Conservation (phyloP, 2,113 vertebrate genomes). For the Orycteropus afer region DNA sequence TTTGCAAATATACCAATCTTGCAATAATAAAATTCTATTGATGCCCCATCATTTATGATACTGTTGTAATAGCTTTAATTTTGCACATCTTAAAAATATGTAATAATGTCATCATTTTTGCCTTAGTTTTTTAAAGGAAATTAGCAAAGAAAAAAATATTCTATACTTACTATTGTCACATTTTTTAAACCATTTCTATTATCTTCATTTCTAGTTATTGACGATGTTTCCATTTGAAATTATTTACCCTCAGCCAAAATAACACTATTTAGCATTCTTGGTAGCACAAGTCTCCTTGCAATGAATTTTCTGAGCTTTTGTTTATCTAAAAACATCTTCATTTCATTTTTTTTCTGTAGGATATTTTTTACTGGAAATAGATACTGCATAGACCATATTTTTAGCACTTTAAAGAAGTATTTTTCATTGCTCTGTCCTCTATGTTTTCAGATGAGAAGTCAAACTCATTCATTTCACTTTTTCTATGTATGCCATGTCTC, state of each 20-base stretch:
- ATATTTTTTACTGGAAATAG: not conserved
- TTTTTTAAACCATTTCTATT: not conserved
- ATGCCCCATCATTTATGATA: not conserved
- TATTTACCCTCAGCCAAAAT: not conserved
- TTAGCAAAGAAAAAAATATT: not conserved
- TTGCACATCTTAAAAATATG: not conserved
- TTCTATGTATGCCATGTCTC: not conserved
- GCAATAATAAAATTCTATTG: not conserved
- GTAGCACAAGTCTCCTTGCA: not conserved
- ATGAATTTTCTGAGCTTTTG: not conserved
- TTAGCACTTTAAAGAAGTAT: not conserved
- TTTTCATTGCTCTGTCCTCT: rapidly evolving
- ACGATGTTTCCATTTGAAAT: not conserved
- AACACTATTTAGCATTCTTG: not conserved
- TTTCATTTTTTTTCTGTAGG: not conserved
- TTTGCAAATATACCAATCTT: not conserved
- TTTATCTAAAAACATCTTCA: not conserved
- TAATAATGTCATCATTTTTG: not conserved
- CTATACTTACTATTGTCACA: not conserved
- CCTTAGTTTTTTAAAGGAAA: not conserved
- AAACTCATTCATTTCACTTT: not conserved
- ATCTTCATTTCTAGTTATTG: not conserved
- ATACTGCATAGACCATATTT: not conserved
- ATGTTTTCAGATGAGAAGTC: not conserved
- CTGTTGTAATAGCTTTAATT: not conserved